A percentile compares a stretch with the other conserved stretches of the same genome.
Evolutionary conservation across 2,113 vertebrate genomes (phyloP).

Genomic region (Indicator maculatus): DNA sequence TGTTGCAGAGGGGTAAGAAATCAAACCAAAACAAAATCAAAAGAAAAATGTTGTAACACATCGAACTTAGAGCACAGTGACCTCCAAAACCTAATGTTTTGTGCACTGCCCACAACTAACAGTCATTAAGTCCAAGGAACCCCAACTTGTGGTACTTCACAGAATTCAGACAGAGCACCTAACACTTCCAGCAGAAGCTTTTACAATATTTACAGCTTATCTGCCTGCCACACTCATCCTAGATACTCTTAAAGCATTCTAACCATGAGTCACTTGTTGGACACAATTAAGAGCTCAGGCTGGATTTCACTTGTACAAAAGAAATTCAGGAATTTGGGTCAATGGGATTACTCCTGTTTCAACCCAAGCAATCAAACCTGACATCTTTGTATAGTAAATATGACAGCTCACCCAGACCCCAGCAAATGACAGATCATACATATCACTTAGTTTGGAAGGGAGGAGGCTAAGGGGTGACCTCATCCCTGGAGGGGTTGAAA

Average conservation of each 20-base stretch:
- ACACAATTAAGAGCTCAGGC: background rate
- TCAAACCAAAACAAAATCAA: background rate
- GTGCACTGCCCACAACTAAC: background rate
- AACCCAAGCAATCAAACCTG: conserved; percentile 34
- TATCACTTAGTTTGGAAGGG: too few species aligned
- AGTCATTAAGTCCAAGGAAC: background rate
- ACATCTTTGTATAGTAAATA: background rate
- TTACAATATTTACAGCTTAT: background rate
- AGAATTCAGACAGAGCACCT: background rate
- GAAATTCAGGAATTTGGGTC: conserved; percentile 34
- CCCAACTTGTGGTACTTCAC: background rate
- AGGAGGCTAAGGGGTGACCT: too few species aligned
- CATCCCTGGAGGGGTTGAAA: too few species aligned
- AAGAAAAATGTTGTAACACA: background rate
- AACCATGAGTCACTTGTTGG: background rate
- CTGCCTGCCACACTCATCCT: background rate
- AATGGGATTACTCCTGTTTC: background rate
- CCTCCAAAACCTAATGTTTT: background rate
- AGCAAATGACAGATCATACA: background rate
- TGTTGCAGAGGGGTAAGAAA: background rate
- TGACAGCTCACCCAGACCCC: background rate
- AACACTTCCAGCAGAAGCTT: background rate
- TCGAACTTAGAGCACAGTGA: background rate
- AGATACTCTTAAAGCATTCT: background rate
- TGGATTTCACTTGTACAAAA: conserved; percentile 33